Evolutionary conservation across 30 jellyfish, hydroid and myxozoan genomes (phyloP).

Genomic region (Aurelia aurita complex sp. Pacific): DNA sequence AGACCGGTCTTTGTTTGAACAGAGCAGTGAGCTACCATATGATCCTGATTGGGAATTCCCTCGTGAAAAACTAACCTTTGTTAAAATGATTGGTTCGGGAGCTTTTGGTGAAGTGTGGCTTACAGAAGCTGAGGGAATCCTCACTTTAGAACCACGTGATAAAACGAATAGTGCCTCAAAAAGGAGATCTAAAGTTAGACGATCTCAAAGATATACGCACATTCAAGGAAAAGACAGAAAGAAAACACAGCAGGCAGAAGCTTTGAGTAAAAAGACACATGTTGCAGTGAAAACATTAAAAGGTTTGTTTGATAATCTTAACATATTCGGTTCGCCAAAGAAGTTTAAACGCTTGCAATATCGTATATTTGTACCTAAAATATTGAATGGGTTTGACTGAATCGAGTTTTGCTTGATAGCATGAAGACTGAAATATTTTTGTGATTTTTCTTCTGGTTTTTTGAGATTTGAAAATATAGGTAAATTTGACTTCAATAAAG

Average conservation of each 20-base stretch:
- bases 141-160: slow-evolving; percentile 59
- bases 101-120: slow-evolving; percentile 98
- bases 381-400: too few relatives aligned
- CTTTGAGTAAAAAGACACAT: slow-evolving; percentile 59
- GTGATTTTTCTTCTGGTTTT: too few relatives aligned
- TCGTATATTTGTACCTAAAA: too few relatives aligned
- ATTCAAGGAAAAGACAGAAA: slow-evolving; percentile 13
- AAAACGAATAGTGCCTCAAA: slow-evolving; percentile 49
- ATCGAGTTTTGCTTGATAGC: too few relatives aligned
- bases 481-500: too few relatives aligned
- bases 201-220: slow-evolving; percentile 48
- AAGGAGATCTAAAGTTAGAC: slow-evolving; percentile 43
- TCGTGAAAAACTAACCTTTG: slow-evolving; percentile 77
- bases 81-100: slow-evolving; percentile 89
- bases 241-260: slow-evolving; percentile 16
- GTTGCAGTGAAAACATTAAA: slow-evolving; percentile 98
- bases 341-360: too few relatives aligned
- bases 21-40: slow-evolving; percentile 91
- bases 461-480: too few relatives aligned
- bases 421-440: too few relatives aligned
- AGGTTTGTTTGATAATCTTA: slow-evolving; percentile 52
- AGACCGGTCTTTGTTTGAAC: slow-evolving; percentile 90
- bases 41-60: slow-evolving; percentile 99
- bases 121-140: slow-evolving; percentile 95
- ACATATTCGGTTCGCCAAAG: too few relatives aligned